These are phyloP conservation scores for Fulmarus glacialis DNA, from an alignment of 2,113 vertebrate species.

Conservation along the genomic window DNA sequence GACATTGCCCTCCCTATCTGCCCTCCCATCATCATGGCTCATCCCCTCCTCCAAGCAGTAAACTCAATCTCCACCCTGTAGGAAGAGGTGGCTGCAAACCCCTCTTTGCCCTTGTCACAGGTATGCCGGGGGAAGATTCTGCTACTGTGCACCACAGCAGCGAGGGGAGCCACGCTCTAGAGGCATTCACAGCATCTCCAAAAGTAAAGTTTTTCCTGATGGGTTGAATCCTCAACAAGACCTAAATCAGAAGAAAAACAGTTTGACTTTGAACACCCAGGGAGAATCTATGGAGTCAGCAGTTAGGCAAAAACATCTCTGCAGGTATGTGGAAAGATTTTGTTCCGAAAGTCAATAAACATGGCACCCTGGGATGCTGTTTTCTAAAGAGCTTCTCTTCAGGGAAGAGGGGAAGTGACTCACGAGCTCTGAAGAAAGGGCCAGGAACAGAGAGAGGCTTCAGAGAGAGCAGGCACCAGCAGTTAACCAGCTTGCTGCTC, in stretches of 20 bases:
- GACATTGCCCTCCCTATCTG: neutral
- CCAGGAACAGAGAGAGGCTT: neutral
- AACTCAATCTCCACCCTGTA: neutral
- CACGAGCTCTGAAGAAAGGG: neutral
- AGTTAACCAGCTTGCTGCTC: neutral
- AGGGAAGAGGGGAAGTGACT: neutral
- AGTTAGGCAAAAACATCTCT: neutral
- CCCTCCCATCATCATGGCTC: neutral
- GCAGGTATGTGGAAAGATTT: neutral
- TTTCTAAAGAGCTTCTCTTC: neutral
- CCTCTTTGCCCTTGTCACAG: neutral
- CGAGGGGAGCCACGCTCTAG: rapidly evolving
- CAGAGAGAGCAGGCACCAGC: neutral
- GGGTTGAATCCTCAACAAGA: neutral
- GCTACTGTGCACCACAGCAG: neutral
- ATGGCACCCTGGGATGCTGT: neutral
- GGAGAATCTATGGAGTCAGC: neutral
- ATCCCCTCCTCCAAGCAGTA: neutral
- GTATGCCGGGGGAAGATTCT: rapidly evolving
- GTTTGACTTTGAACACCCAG: neutral
- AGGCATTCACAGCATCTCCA: neutral
- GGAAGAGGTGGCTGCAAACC: neutral
- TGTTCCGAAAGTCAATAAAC: slow-evolving; percentile 12
- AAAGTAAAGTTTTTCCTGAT: neutral
- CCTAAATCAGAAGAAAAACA: neutral